phyloP scores from a whole-genome alignment of 2,797 vertebrate genomes.

The Etheostoma perlongum region DNA sequence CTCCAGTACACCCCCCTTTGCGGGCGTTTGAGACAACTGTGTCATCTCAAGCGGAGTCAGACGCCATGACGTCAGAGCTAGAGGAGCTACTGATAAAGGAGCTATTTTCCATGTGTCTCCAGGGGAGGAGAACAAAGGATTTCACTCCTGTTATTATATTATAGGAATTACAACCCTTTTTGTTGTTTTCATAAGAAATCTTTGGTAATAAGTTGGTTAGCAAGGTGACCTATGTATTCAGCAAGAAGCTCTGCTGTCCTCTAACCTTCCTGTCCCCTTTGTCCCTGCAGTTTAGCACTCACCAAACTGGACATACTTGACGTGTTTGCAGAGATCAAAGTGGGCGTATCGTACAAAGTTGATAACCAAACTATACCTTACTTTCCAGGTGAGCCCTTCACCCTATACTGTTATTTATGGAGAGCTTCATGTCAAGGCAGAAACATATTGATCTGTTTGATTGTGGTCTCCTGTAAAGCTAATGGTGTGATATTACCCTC shows the following conservation, averaged over 20 bases:
- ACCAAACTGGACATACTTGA: constrained; percentile 99
- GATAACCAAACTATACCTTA: constrained; percentile 93
- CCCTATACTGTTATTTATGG: constrained; percentile 11
- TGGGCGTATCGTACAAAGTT: constrained; percentile 94
- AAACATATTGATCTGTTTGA: constrained; percentile 38
- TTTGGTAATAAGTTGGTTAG: not conserved
- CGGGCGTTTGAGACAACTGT: too few relatives aligned
- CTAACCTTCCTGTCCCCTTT: constrained; percentile 9
- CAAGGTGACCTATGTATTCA: not conserved
- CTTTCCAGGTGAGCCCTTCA: constrained; percentile 92
- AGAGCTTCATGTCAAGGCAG: not conserved
- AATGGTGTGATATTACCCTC: constrained; percentile 10
- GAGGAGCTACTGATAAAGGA: too few relatives aligned
- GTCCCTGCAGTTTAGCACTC: constrained; percentile 89
- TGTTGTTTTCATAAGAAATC: not conserved
- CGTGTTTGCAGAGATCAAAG: constrained; percentile 93
- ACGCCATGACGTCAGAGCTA: too few relatives aligned
- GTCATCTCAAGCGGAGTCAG: too few relatives aligned
- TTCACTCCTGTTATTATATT: too few relatives aligned
- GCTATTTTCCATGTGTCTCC: too few relatives aligned
- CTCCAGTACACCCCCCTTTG: too few relatives aligned
- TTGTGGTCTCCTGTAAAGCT: constrained; percentile 11
- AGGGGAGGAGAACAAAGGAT: too few relatives aligned
- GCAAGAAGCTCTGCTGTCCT: not conserved
- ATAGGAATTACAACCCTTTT: not conserved